Base-by-base conservation (phyloP, 2,888 invertebrate species). In the Cremastinae sp. region DNA sequence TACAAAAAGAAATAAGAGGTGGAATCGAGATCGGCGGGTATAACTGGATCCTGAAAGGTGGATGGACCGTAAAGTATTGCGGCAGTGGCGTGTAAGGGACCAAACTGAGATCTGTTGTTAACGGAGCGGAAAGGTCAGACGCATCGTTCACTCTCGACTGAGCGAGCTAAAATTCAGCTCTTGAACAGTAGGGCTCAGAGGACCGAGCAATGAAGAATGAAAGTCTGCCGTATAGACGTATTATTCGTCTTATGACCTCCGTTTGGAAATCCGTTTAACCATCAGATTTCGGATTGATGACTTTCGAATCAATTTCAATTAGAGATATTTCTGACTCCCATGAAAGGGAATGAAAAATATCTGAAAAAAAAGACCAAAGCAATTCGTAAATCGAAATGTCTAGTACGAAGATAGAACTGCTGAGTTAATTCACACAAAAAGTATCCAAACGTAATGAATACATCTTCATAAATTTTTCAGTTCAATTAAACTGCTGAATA, bases 91-190 rank as follows among this genome's bases (percentile, higher is more conserved):
- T 28, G 28, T 28, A 37, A 53, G 20, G 55, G 45, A 55, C 69
- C 56, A 22, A 28, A 28, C 28, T 37, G 49, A 59, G 74, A 68
- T 68, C 55, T 49, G 47, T 51, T 56, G 72, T 53, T 69, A 76
- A 68, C 68, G 64, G 64, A 69, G 76, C 64, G 69, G 64, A 76
- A 76, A 76, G 72, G 76, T 76, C 76, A 73, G 76, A 76, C 76
- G 76, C 72, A 73, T 76, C 76, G 59, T 73, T 76, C 72, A 65
- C 72, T 65, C 76, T 73, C 64, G 68, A 62, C 45, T 47, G 72
- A 73, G 47, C 69, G 56, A 59, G 9, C 12, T 47, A 45, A 66
- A 59, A 20, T 41, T 28, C 51, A 18, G 59, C 55, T 47, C 43
- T 16, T 45, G 16, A 65, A 68, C 59, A 73, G 69, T 69, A 76